Evolutionary conservation across 1,140 invertebrate species (phyloP), one percentile per base, ranked within the genome.

Genomic region (Leptestheria dahalacensis): DNA sequence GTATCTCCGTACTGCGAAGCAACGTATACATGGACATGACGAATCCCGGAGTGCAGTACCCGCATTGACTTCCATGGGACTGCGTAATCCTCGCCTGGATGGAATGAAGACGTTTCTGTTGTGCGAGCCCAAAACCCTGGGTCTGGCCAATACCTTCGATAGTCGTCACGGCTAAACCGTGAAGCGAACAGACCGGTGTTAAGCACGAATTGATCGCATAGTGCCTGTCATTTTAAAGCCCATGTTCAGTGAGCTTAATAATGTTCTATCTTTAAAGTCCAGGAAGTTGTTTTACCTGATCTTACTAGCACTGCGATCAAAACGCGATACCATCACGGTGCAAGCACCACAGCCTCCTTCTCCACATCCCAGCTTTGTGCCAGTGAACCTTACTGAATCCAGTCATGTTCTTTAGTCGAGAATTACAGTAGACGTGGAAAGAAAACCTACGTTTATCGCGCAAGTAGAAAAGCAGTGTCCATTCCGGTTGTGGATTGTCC

Each of bases 291-390:
- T 2, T 47, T 55, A 85, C 83, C 74, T 61, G n/a, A 86, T 73
- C 70, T 75, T 76, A 23, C 78, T 74, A 12, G 71, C 75, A n/a
- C 65, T 66, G 11, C 80, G 73, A 66, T 88, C 79, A 49, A 78
- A 80, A 64, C 81, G 84, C 1, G 89, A 92, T 1, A 94, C 74
- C 90, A 94, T 92, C 6, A 95, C 88, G 1, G 90, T 93, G 65
- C 91, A 96, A 1, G 90, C 90, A 1, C 91, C 91, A 68, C 91
- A 96, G 3, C 91, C 91, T 50, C 90, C 92, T 77, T 96, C 91
- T 1, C 85, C 88, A 69, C 91, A 95, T 18, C 88, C 90, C 29
- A 93, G 70, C 73, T 95, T 95, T 2, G 90, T 92, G 10, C 91
- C 91, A 61, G 80, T 84, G 54, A 95, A 73, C 18, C 77, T 72